These are phyloP conservation scores for Epizoanthus fatuus DNA, from an alignment of 92 coral and sea anemone species.

Conservation along the genomic window DNA sequence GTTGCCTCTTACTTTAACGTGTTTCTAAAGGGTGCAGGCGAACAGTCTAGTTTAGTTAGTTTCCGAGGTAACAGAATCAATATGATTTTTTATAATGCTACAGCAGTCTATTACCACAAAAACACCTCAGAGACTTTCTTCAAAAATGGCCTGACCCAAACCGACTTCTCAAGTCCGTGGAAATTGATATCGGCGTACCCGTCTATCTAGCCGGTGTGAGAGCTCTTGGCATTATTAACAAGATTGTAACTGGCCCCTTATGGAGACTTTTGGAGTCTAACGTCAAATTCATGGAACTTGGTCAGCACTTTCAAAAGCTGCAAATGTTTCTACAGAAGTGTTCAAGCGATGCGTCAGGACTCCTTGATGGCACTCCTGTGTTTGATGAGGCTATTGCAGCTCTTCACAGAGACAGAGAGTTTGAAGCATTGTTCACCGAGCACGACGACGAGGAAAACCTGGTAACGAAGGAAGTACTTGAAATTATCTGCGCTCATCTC, in stretches of 20 bases:
- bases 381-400: slow-evolving; percentile 23
- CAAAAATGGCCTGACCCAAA: slow-evolving; percentile 12
- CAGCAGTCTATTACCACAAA: background rate
- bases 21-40: slow-evolving; percentile 6
- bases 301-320: background rate
- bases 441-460: background rate
- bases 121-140: slow-evolving; percentile 15
- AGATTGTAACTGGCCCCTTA: slow-evolving; percentile 17
- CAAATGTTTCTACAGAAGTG: background rate
- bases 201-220: slow-evolving; percentile 11
- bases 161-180: slow-evolving; percentile 20
- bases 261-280: slow-evolving; percentile 9
- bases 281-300: background rate
- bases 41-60: slow-evolving; percentile 12
- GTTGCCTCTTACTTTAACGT: slow-evolving; percentile 1
- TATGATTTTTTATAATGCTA: background rate
- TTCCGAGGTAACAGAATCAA: slow-evolving; percentile 22
- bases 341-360: slow-evolving; percentile 11
- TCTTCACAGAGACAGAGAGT: slow-evolving; percentile 3
- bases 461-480: background rate
- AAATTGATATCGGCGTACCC: background rate
- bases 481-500: slow-evolving; percentile 8
- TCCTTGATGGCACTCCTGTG: background rate
- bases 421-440: background rate
- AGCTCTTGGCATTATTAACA: slow-evolving; percentile 13